Conservation (phyloP, 2,888 invertebrate species). For the Trissoscelio sp. region DNA sequence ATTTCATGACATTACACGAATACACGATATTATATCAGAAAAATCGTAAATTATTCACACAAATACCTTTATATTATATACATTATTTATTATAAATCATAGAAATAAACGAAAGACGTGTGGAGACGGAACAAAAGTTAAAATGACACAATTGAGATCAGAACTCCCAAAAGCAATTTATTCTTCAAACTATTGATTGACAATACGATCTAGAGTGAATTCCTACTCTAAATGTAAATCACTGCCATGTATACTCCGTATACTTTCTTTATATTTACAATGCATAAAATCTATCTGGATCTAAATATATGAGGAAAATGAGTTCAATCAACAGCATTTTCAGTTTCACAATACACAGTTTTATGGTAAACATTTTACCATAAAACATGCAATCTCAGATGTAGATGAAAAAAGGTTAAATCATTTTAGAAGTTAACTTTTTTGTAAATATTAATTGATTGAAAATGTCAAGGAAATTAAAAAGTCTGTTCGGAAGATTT, state of each 20-base stretch:
- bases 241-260: constrained; percentile 1
- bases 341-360: not conserved
- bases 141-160: constrained; percentile 9
- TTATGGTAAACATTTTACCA: too few relatives aligned
- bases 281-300: not conserved
- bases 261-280: constrained; percentile 1
- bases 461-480: too few relatives aligned
- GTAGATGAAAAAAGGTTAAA: too few relatives aligned
- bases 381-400: too few relatives aligned
- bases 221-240: constrained; percentile 24
- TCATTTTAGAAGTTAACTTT: too few relatives aligned
- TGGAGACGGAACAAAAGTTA: not conserved
- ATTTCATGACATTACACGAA: too few relatives aligned
- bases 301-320: not conserved
- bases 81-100: not conserved
- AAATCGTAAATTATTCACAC: not conserved
- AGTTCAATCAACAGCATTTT: not conserved
- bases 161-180: constrained; percentile 24
- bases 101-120: not conserved
- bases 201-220: not conserved
- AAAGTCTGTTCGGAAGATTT: too few relatives aligned
- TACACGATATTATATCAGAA: too few relatives aligned
- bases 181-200: constrained; percentile 17
- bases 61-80: not conserved
- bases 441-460: too few relatives aligned